Base-by-base conservation (phyloP, 2,888 invertebrate species). In the Morinoia aosen region DNA sequence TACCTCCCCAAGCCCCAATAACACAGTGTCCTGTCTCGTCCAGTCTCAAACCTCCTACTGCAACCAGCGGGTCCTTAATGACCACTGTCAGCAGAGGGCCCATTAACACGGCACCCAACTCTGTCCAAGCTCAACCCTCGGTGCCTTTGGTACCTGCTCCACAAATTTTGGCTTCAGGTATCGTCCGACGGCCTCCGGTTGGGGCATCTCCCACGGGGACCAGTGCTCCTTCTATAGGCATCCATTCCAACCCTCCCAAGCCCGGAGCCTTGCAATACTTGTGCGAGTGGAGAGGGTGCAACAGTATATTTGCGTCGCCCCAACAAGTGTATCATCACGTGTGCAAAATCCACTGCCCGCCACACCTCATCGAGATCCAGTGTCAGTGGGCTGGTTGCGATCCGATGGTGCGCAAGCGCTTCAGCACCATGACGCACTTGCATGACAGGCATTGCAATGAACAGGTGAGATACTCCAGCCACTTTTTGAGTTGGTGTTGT, bases 371-470 rank as follows among this genome's bases (percentile, higher is more conserved):
- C 95, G 98, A 99, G 97, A 98, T 98, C 96, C 98, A 98, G 40
- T 99, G 99, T 97, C 98, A 98, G 97, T 99, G 99, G 99, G 98
- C 98, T 61, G 98, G 98, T 88, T 99, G 99, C 97, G 99, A 99
- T 97, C 98, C 98, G 91, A 98, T 99, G 97, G 98, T 98, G 95
- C 97, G 99, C 96, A 98, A 98, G 97, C 98, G 99, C 95, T 99
- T 99, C 98, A 99, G 99, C 0, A 97, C 99, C 88, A 99, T 99
- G 98, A 99, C 99, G 96, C 99, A 99, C 97, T 98, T 99, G 96
- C 98, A 98, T 97, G 99, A 99, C 97, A 98, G 99, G 96, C 99
- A 99, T 97, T 99, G 99, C 97, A 98, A 98, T 97, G 98, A 98
- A 61, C 98, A 98, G 97, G 98, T 98, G 97, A 97, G 97, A 76